A percentile compares a stretch with the other conserved stretches of the same genome.
These are phyloP conservation scores for Drosophila erecta DNA, from an alignment of 1,140 invertebrate species.

Conservation along the genomic window DNA sequence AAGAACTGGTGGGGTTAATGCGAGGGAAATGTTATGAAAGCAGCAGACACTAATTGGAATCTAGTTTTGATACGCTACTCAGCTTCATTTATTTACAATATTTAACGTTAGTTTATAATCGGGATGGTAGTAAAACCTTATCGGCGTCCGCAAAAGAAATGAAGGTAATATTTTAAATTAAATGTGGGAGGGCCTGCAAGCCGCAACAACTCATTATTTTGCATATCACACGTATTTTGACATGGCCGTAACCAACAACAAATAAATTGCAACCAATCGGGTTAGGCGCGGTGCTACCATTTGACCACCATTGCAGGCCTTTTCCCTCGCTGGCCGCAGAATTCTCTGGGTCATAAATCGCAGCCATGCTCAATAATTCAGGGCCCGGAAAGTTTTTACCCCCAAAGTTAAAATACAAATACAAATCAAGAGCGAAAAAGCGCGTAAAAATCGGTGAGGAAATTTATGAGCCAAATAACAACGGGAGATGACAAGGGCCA, in stretches of 20 bases:
- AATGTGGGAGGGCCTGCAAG: constrained; percentile 18
- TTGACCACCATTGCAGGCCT: constrained; percentile 32
- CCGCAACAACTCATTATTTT: constrained; percentile 81
- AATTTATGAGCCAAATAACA: constrained; percentile 82
- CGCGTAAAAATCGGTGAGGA: constrained; percentile 76
- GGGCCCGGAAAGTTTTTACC: constrained; percentile 38
- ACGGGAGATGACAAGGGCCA: constrained; percentile 81
- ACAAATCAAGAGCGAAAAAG: constrained; percentile 55
- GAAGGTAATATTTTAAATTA: constrained; percentile 51
- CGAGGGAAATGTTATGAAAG: background rate
- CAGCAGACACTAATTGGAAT: background rate
- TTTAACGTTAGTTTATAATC: background rate
- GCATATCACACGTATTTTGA: constrained; percentile 82
- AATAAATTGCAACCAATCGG: constrained; percentile 78
- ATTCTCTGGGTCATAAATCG: constrained; percentile 69
- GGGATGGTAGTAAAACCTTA: constrained; percentile 26
- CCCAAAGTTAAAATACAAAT: constrained; percentile 27
- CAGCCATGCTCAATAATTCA: constrained; percentile 71
- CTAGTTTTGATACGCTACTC: too few relatives aligned
- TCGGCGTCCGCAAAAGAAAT: constrained; percentile 18
- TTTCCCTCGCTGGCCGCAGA: constrained; percentile 3
- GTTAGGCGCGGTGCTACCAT: constrained; percentile 50
- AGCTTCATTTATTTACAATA: too few relatives aligned
- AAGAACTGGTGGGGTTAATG: background rate
- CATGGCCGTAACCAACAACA: constrained; percentile 75